These are phyloP conservation scores for Cantharis nigra DNA, from an alignment of 2,888 invertebrate genomes.

Conservation along the genomic window DNA sequence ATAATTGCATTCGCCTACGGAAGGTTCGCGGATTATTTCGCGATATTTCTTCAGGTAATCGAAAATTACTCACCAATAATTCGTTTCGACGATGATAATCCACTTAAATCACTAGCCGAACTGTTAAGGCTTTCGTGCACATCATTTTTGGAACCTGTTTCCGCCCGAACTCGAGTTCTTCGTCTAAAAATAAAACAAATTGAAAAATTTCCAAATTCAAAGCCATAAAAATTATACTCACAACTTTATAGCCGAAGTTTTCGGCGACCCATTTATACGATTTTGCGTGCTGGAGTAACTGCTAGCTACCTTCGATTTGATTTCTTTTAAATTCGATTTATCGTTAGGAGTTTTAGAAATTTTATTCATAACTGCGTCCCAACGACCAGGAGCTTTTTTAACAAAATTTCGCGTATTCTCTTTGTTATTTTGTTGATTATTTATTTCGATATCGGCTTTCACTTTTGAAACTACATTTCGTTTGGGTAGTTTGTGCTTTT, in stretches of 20 bases:
- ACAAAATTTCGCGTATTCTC: conserved; percentile 58
- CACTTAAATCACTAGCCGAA: conserved; percentile 73
- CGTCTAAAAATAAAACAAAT: conserved; percentile 48
- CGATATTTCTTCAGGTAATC: too few species aligned
- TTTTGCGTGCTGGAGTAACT: conserved; percentile 35
- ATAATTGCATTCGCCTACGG: too few species aligned
- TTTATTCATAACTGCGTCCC: conserved; percentile 85
- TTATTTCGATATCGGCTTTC: conserved; percentile 70
- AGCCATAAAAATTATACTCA: conserved; percentile 36
- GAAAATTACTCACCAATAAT: conserved; percentile 55
- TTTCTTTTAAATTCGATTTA: conserved; percentile 76
- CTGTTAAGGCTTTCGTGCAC: conserved; percentile 65
- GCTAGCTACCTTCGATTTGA: conserved; percentile 75
- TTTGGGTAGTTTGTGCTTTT: conserved; percentile 79
- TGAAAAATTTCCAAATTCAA: not conserved
- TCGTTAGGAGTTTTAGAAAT: conserved; percentile 74
- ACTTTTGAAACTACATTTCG: conserved; percentile 77
- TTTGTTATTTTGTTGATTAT: conserved; percentile 57
- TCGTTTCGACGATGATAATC: conserved; percentile 52
- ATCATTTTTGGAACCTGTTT: conserved; percentile 60
- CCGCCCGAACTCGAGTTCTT: conserved; percentile 59
- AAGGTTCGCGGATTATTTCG: too few species aligned
- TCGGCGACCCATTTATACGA: conserved; percentile 34
- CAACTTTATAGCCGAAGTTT: conserved; percentile 46
- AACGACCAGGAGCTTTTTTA: conserved; percentile 68